A percentile compares a stretch with the other conserved stretches of the same genome.
Evolutionary conservation across 1,140 invertebrate species (phyloP).

Genomic region (Batillaria attramentaria): DNA sequence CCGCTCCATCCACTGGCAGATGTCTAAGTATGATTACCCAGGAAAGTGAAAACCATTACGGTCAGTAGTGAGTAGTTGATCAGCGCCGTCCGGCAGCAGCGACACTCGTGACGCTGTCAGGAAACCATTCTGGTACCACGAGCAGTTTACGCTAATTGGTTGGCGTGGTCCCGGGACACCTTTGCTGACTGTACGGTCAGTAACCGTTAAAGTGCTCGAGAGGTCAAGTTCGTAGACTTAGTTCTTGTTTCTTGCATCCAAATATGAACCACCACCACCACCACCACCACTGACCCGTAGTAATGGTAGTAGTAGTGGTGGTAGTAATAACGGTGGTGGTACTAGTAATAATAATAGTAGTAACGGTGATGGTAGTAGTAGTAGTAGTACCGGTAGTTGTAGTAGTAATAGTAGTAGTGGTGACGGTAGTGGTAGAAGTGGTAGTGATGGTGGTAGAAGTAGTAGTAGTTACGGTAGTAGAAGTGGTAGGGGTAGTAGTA

Average conservation of each 20-base stretch:
- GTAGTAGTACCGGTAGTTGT: too few species aligned
- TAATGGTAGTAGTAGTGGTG: background rate
- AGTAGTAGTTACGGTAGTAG: background rate
- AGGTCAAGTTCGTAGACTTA: background rate
- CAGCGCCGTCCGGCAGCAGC: too few species aligned
- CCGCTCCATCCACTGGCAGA: too few species aligned
- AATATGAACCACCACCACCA: too few species aligned
- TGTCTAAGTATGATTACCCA: too few species aligned
- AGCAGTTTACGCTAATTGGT: too few species aligned
- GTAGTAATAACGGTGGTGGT: conserved; percentile 12
- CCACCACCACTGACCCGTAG: background rate
- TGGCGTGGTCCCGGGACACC: background rate
- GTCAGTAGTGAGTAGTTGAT: too few species aligned
- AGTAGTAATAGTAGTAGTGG: background rate
- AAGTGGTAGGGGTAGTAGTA: background rate
- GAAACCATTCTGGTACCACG: too few species aligned
- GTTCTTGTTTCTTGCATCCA: background rate
- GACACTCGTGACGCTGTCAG: too few species aligned
- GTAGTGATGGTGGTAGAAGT: background rate
- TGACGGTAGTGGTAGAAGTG: background rate
- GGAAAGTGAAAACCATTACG: too few species aligned
- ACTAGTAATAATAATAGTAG: conserved; percentile 14
- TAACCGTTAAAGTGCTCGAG: background rate
- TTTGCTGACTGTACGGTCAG: background rate
- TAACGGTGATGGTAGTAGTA: background rate